Conservation (phyloP, 2,113 vertebrate species). For the Pelecanus crispus region DNA sequence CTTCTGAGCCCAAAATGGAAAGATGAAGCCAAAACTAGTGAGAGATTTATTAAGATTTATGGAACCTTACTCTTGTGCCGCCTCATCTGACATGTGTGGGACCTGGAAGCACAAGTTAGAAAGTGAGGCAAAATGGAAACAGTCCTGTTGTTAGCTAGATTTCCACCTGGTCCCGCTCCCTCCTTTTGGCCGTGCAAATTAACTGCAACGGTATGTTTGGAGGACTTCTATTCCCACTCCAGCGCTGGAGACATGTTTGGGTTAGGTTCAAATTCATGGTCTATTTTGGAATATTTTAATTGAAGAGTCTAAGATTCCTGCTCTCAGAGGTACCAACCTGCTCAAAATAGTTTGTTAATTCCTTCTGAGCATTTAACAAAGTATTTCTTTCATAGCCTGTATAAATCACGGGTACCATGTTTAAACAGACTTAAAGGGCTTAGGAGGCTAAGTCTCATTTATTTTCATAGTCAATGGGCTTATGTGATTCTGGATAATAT, state of each 20-base stretch:
- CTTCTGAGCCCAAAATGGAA: not conserved
- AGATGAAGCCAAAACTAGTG: not conserved
- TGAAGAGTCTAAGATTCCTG: constrained; percentile 1
- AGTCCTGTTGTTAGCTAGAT: not conserved
- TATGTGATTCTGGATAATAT: not conserved
- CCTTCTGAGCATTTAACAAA: constrained; percentile 12
- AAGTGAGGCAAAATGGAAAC: not conserved
- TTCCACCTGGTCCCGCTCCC: not conserved
- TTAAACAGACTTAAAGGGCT: constrained; percentile 33
- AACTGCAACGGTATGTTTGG: not conserved
- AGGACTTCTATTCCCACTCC: constrained; percentile 8
- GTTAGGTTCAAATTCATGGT: constrained; percentile 2
- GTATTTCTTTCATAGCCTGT: not conserved
- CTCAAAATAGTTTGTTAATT: constrained; percentile 35
- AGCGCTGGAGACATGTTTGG: not conserved
- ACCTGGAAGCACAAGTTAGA: not conserved
- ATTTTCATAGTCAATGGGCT: constrained; percentile 18
- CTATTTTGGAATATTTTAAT: constrained; percentile 52
- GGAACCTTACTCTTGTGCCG: not conserved
- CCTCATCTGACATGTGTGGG: not conserved
- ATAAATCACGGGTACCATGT: not conserved
- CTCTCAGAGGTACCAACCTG: constrained; percentile 13
- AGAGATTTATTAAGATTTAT: not conserved
- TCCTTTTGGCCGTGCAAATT: not conserved
- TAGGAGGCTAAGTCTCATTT: constrained; percentile 11